Evolutionary conservation across 2,797 vertebrate species (phyloP).

Genomic region (Semaprochilodus insignis): DNA sequence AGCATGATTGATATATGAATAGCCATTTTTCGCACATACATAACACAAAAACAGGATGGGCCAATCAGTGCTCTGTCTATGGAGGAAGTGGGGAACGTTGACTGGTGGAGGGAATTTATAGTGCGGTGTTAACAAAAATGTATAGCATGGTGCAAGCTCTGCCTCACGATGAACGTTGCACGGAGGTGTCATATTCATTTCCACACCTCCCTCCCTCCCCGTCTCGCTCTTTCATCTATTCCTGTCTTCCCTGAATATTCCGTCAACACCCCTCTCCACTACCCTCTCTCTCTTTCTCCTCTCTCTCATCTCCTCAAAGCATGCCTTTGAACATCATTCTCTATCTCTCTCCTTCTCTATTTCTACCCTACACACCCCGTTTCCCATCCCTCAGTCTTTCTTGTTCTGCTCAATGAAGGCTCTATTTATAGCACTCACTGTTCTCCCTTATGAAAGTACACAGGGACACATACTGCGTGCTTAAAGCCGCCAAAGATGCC

Average conservation of each 20-base stretch:
- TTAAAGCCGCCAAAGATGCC: slow-evolving; percentile 72
- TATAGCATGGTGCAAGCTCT: slow-evolving; percentile 10
- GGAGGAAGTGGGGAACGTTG: background rate
- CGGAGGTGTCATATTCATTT: slow-evolving; percentile 60
- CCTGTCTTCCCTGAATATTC: slow-evolving; percentile 48
- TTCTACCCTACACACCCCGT: slow-evolving; percentile 54
- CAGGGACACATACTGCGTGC: slow-evolving; percentile 67
- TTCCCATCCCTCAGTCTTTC: slow-evolving; percentile 56
- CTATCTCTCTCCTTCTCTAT: slow-evolving; percentile 59
- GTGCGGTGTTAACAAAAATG: slow-evolving; percentile 35
- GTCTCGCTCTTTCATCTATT: slow-evolving; percentile 56
- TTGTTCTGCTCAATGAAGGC: slow-evolving; percentile 65
- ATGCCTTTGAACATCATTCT: slow-evolving; percentile 52
- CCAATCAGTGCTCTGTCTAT: background rate
- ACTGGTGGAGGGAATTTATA: slow-evolving; percentile 25
- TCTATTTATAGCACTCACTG: slow-evolving; percentile 75
- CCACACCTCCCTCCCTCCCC: slow-evolving; percentile 59
- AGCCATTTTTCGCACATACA: background rate
- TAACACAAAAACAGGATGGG: background rate
- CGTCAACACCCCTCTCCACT: slow-evolving; percentile 21
- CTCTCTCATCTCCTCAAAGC: slow-evolving; percentile 24
- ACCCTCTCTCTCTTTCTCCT: background rate
- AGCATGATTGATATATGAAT: background rate
- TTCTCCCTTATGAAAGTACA: slow-evolving; percentile 67
- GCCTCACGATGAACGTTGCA: slow-evolving; percentile 26